A percentile compares a stretch with the other conserved stretches of the same genome.
Evolutionary conservation across 2,888 invertebrate species (phyloP).

Genomic region (Drosophila paranaensis): DNA sequence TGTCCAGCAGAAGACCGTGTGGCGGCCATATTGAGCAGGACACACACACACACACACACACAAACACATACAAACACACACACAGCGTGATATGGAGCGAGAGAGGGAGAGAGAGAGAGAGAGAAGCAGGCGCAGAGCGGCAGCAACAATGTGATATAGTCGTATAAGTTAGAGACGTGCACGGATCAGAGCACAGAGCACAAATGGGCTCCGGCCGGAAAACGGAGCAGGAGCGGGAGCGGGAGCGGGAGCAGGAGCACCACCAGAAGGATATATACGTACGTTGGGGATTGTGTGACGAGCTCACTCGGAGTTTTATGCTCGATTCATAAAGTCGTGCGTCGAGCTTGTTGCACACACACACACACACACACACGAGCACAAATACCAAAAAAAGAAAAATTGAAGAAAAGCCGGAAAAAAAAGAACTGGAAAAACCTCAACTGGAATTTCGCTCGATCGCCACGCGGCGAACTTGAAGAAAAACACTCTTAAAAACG

Average conservation of each 20-base stretch:
- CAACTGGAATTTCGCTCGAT: constrained; percentile 45
- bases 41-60: constrained; percentile 1
- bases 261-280: neutral
- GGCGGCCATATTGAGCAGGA: constrained; percentile 89
- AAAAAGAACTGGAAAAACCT: neutral
- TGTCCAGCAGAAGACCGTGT: constrained; percentile 88
- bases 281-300: constrained; percentile 40
- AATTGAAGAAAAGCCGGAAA: neutral
- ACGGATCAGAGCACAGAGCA: constrained; percentile 36
- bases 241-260: constrained; percentile 33
- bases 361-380: constrained; percentile 15
- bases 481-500: constrained; percentile 23
- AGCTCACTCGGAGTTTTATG: constrained; percentile 83
- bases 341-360: constrained; percentile 70
- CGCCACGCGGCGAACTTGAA: constrained; percentile 51
- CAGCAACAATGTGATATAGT: constrained; percentile 82
- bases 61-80: constrained; percentile 23
- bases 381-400: constrained; percentile 4
- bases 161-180: constrained; percentile 69
- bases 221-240: constrained; percentile 46
- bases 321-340: constrained; percentile 81
- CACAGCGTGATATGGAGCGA: constrained; percentile 40
- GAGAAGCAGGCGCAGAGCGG: constrained; percentile 65
- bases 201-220: constrained; percentile 63
- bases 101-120: constrained; percentile 12